Base-by-base conservation (phyloP, 2,797 vertebrate genomes). In the Clarias platycephalus region DNA sequence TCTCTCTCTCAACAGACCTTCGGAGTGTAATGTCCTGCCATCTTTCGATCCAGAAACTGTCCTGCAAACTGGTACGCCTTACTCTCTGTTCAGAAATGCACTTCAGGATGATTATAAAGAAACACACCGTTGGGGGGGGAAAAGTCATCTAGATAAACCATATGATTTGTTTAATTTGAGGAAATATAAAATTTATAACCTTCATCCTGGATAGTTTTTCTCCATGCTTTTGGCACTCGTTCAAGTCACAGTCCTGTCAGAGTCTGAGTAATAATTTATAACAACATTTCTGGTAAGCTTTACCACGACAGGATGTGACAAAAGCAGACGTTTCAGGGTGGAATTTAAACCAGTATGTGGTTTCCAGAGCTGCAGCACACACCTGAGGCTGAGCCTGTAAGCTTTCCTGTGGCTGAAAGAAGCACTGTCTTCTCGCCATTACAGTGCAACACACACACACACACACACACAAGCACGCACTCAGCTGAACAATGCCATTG, bases 11-110 rank as follows among this genome's bases (percentile, higher is more conserved):
- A 82, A 90, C 92, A 99, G 98, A 89, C 94, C 96, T 83, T 91
- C 96, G 83, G 97, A 98, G 89, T 94, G 95, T 91, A 95, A 95
- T 88, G 95, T 96, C 84, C 92, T 99, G 92, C 97, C 97, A 0
- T 98, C 97, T 0, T 96, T 98, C 91, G 97, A 99, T 93, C 97
- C 98, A 1, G 97, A 99, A 92, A 97, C 95, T 0, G 98, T 99
- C 81, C 95, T 99, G 77, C 98, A 99, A 93, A 97, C 97, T 75
- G 97, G 97, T 98, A 94, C 93, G 90, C 77, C 0, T 2, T 64
- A 71, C 28, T 75, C 18, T 57, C 34, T 64, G 8, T 80, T 64
- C 12, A 34, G 15, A 4, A n/a, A 20, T 4, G 40, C 60, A 64
- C 34, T 34, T 55, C 20, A n/a, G 9, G 31, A 24, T 24, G 8